Evolutionary conservation across 1,140 invertebrate genomes (phyloP).

Genomic region (Hylyphantes graminicola): DNA sequence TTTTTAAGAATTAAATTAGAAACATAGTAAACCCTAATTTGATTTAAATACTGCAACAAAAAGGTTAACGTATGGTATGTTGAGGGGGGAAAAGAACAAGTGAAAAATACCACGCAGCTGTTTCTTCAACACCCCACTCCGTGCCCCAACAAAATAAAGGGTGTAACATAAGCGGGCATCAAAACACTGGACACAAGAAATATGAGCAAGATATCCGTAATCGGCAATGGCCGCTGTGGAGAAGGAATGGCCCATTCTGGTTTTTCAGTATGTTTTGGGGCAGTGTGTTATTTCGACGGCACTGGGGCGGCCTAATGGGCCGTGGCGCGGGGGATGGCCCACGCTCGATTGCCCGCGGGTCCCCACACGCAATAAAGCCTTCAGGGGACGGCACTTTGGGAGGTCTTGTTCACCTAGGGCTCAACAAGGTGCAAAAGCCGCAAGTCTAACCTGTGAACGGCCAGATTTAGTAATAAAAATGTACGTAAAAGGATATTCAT

Average conservation of each 20-base stretch:
- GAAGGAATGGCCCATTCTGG: background rate
- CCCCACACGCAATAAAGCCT: constrained; percentile 14
- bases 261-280: constrained; percentile 10
- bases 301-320: constrained; percentile 8
- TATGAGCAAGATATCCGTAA: constrained; percentile 13
- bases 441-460: no score
- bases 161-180: constrained; percentile 10
- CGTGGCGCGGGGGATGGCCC: constrained; percentile 7
- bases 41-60: no score
- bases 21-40: no score
- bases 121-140: no score
- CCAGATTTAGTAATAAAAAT: no score
- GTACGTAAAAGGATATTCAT: no score
- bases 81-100: no score
- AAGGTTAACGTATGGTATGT: no score
- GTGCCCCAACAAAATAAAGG: constrained; percentile 2
- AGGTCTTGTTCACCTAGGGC: no score
- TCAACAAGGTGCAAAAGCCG: no score
- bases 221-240: background rate
- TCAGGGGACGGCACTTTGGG: background rate
- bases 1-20: no score
- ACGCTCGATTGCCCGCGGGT: constrained; percentile 4
- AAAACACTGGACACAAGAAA: constrained; percentile 20
- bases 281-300: constrained; percentile 14
- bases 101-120: no score